Evolutionary conservation across 1,140 invertebrate genomes (phyloP), one percentile per base, ranked within the genome.

Genomic region (Gonioctena quinquepunctata): DNA sequence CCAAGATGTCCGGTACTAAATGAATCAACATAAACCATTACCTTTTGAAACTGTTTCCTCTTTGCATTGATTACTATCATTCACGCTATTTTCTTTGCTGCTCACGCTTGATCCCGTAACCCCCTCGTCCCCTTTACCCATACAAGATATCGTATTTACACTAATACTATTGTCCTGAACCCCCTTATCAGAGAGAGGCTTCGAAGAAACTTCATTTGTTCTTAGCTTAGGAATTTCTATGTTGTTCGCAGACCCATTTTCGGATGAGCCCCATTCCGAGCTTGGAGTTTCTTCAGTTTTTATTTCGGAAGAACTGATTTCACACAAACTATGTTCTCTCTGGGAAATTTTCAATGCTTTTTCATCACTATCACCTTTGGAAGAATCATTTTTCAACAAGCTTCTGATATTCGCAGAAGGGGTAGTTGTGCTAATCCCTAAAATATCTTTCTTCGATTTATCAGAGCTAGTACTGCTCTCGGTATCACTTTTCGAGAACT

Each of bases 151-250:
- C n/a, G 60, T 68, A 21, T 60, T 61, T 33, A 60, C 28, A 56
- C n/a, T 68, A 25, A 48, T 21, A 49, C 57, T 71, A 26, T 22
- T 57, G 22, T 48, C 25, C 54, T 61, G 60, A 18, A 26, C 50
- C 25, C 27, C 16, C 19, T 11, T n/a, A 42, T 42, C 8, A n/a
- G 33, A 42, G 33, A n/a, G 16, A 42, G 33, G 11, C 1, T 42
- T 11, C 13, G 33, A 13, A 42, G 13, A 42, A 42, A n/a, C 33
- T 42, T n/a, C 33, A n/a, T n/a, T 42, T n/a, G 33, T 13, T 2
- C 11, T 13, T n/a, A 42, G 11, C 16, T 42, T n/a, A 42, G 33
- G 16, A 42, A 42, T n/a, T 3, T 42, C 33, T 13, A 42, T n/a
- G 3, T 42, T 42, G 33, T 13, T 42, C 13, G 11, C 33, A 3